Conservation (phyloP, 2,797 vertebrate species). For the Pampus argenteus region DNA sequence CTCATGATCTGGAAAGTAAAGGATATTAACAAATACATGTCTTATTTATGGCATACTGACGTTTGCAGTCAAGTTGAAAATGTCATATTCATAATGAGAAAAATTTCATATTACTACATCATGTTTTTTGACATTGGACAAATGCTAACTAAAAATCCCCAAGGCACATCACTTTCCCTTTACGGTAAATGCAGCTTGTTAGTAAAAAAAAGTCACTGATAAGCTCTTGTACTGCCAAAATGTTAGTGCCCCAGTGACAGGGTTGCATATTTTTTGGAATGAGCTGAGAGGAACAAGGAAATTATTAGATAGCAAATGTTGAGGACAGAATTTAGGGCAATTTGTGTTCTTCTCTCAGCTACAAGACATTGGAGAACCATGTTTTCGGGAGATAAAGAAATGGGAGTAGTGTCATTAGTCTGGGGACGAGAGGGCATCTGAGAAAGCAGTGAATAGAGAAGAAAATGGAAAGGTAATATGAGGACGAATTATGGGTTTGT, state of each 20-base stretch:
- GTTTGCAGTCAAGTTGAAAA: conserved; percentile 34
- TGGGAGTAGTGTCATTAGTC: conserved; percentile 35
- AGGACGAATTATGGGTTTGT: conserved; percentile 7
- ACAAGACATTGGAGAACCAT: conserved; percentile 32
- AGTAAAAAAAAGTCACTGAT: conserved; percentile 35
- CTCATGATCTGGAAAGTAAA: conserved; percentile 70
- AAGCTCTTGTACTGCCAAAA: conserved; percentile 30
- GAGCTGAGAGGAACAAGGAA: conserved; percentile 27
- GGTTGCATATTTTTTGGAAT: conserved; percentile 40
- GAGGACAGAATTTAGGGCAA: conserved; percentile 29
- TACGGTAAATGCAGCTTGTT: conserved; percentile 12
- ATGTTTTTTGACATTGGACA: conserved; percentile 26
- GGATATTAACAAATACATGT: conserved; percentile 57
- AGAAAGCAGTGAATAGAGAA: conserved; percentile 9
- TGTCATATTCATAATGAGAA: conserved; percentile 18
- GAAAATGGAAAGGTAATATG: conserved; percentile 16
- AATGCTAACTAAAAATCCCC: conserved; percentile 14
- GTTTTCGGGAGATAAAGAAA: conserved; percentile 54
- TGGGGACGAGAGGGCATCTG: conserved; percentile 16
- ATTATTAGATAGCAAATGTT: conserved; percentile 45
- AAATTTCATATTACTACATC: conserved; percentile 14
- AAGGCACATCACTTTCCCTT: conserved; percentile 12
- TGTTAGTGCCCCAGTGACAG: conserved; percentile 23
- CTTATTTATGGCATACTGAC: conserved; percentile 44
- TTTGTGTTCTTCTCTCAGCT: conserved; percentile 38